Percentiles rank a stretch among this genome's conserved stretches.
phyloP scores from a whole-genome alignment of 2,797 vertebrate genomes.

The Channallabes apus region DNA sequence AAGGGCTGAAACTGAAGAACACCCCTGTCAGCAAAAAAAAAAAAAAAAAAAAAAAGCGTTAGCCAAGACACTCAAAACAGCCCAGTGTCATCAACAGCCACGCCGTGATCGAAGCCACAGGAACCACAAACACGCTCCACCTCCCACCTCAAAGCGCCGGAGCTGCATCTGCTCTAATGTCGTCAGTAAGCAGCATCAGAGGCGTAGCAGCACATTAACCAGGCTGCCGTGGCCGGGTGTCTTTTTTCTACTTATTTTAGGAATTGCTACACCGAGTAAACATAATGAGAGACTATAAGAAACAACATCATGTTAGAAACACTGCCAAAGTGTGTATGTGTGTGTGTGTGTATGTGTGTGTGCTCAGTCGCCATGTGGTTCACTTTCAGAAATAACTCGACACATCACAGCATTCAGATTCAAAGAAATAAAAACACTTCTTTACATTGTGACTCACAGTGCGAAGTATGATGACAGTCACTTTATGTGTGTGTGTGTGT shows the following conservation, averaged over 20 bases:
- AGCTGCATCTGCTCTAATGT: background rate
- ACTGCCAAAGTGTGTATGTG: background rate
- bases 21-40: too few relatives aligned
- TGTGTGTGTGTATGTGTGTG: background rate
- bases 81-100: too few relatives aligned
- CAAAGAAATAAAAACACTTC: background rate
- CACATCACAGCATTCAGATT: background rate
- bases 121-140: too few relatives aligned
- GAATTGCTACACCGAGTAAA: conserved; percentile 6
- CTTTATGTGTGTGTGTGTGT: background rate
- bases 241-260: conserved; percentile 1
- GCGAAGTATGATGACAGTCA: background rate
- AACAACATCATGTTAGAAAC: conserved; percentile 17
- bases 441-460: background rate
- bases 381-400: background rate
- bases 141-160: too few relatives aligned
- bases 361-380: background rate
- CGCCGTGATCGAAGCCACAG: too few relatives aligned
- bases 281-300: conserved; percentile 17
- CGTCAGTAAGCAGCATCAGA: background rate
- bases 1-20: too few relatives aligned
- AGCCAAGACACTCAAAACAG: too few relatives aligned
- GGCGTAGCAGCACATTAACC: background rate
- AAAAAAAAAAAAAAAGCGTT: too few relatives aligned
- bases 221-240: background rate